Evolutionary conservation across 2,888 invertebrate species (phyloP), one percentile per base, ranked within the genome.

Genomic region (Cosmopolites sordidus): DNA sequence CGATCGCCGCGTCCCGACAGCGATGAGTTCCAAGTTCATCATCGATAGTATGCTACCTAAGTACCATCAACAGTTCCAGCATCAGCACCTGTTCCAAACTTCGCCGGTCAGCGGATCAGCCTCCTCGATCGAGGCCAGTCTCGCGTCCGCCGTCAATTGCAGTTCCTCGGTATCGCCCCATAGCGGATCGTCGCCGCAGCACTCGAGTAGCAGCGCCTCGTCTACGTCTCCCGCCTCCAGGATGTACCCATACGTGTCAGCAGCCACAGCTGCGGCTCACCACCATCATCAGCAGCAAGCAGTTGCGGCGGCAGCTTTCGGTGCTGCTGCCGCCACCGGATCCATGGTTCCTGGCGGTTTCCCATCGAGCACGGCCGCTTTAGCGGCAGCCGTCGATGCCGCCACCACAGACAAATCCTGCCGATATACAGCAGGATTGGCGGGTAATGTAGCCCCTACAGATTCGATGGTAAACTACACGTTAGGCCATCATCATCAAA

Each of bases 1-100:
- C 69, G 29, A 44, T 18, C 43, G 44, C 44, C 38, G 50, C 44
- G 18, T 14, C 65, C 63, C 52, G 48, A 66, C 70, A 75, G 87
- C 86, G 83, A 93, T 93, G 92, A 90, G 87, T 85, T 92, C 92
- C 83, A 93, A 92, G 86, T 93, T 92, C 84, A 90, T 91, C 83
- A 89, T 93, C 82, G 92, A 93, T 89, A 92, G 91, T 83, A 92
- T 93, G 91, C 89, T 93, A 81, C 92, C 92, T 72, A 93, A 93
- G 83, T 93, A 93, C 81, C 90, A 83, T 76, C 86, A 86, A 75
- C 81, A 84, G 75, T 84, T 83, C 76, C 84, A 84, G 75, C 86
- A 86, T 73, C 84, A 79, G 69, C 79, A 84, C 74, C 77, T 81
- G 75, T 79, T 81, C 72, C 78, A 76, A 66, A 76, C 71, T 62